Evolutionary conservation across 2,888 invertebrate genomes (phyloP).

Genomic region (Elysia crispata): DNA sequence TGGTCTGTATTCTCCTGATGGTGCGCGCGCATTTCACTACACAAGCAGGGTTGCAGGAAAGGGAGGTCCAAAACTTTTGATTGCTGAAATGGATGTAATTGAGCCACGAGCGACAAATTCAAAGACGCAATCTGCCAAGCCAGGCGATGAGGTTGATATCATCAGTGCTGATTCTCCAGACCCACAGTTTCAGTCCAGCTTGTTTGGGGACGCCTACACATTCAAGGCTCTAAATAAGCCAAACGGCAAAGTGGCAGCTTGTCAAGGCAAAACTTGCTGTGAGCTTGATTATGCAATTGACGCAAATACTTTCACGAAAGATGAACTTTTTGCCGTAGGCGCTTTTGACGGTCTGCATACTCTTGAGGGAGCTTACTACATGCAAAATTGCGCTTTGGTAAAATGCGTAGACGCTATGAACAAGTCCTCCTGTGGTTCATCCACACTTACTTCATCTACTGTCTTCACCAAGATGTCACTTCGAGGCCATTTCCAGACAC

Average conservation of each 20-base stretch:
- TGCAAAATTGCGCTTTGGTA: conserved; percentile 59
- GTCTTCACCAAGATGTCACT: conserved; percentile 53
- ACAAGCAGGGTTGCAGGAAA: background rate
- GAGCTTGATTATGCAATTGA: conserved; percentile 51
- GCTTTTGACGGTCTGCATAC: conserved; percentile 62
- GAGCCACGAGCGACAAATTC: background rate
- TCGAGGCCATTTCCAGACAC: conserved; percentile 53
- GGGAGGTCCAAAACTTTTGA: background rate
- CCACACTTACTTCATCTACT: conserved; percentile 49
- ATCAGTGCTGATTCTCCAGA: background rate
- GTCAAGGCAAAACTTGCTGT: conserved; percentile 61
- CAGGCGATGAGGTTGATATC: background rate
- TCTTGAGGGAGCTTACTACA: conserved; percentile 58
- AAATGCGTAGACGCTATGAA: conserved; percentile 53
- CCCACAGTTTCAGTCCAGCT: conserved; percentile 42
- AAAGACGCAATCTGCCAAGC: no score
- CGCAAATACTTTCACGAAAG: background rate
- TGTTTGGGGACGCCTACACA: conserved; percentile 55
- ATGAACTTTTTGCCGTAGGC: conserved; percentile 61
- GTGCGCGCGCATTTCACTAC: conserved; percentile 55
- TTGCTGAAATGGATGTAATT: background rate
- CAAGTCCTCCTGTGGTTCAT: conserved; percentile 53
- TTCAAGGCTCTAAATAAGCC: conserved; percentile 49
- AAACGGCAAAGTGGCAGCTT: conserved; percentile 54
- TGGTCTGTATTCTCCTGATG: conserved; percentile 83